Evolutionary conservation across 2,888 invertebrate genomes (phyloP).

Genomic region (Philereme vetulata): DNA sequence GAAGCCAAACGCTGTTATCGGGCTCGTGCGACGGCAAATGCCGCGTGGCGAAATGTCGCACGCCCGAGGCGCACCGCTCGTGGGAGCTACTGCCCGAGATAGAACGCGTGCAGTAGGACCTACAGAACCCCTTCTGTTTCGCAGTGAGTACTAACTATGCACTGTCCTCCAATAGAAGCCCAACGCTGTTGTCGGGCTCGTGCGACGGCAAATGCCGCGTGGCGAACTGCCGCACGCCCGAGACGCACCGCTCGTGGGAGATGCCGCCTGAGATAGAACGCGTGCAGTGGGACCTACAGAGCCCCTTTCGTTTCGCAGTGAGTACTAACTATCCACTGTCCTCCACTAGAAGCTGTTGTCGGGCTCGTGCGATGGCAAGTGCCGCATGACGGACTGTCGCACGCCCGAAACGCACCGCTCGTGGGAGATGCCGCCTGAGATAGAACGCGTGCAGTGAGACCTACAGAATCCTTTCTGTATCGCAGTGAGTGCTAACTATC

Average conservation of each 20-base stretch:
- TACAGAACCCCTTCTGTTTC: conserved; percentile 90
- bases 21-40: neutral
- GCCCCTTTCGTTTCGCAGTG: conserved; percentile 91
- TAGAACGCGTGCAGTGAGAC: conserved; percentile 95
- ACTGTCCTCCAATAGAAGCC: conserved; percentile 87
- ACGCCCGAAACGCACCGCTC: conserved; percentile 57
- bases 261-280: conserved; percentile 93
- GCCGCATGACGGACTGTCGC: no score
- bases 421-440: conserved; percentile 86
- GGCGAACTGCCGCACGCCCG: conserved; percentile 38
- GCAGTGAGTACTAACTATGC: conserved; percentile 84
- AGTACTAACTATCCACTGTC: conserved; percentile 87
- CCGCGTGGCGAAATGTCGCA: no score
- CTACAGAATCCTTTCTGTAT: conserved; percentile 90
- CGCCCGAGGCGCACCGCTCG: conserved; percentile 57
- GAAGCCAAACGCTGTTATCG: neutral
- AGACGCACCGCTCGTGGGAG: conserved; percentile 50
- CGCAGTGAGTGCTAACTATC: conserved; percentile 84
- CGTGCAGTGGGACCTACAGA: conserved; percentile 91
- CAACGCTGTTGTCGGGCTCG: neutral
- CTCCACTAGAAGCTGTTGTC: conserved; percentile 71
- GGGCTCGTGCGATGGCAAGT: neutral
- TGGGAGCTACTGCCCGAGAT: conserved; percentile 88
- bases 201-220: no score
- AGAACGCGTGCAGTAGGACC: conserved; percentile 94